Evolutionary conservation across 1,140 invertebrate species (phyloP).

Genomic region (Rhysida immarginata): DNA sequence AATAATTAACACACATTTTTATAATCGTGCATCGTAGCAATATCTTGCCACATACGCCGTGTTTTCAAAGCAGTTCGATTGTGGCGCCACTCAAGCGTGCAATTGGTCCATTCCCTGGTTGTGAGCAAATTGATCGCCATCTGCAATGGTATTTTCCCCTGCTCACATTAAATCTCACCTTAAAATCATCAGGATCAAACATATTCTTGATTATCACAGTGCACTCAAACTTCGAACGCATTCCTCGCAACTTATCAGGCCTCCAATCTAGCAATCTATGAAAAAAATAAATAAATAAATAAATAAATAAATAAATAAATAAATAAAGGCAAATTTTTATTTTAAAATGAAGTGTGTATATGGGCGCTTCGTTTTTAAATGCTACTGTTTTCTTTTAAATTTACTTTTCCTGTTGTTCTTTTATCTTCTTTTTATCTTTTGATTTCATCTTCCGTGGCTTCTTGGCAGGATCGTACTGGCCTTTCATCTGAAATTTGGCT

Average conservation of each 20-base stretch:
- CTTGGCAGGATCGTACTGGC: slow-evolving; percentile 78
- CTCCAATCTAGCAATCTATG: slow-evolving; percentile 84
- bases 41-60: too few relatives aligned
- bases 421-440: slow-evolving; percentile 76
- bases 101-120: too few relatives aligned
- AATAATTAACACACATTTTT: too few relatives aligned
- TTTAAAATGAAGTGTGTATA: too few relatives aligned
- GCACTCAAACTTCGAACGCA: slow-evolving; percentile 70
- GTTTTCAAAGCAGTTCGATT: too few relatives aligned
- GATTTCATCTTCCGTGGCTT: slow-evolving; percentile 85
- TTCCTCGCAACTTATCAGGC: slow-evolving; percentile 72
- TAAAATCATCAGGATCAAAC: slow-evolving; percentile 79
- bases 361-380: neutral
- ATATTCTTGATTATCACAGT: slow-evolving; percentile 89
- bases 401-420: slow-evolving; percentile 85
- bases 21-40: too few relatives aligned
- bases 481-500: slow-evolving; percentile 91
- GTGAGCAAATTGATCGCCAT: too few relatives aligned
- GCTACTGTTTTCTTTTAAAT: neutral
- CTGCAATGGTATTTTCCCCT: neutral
- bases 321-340: too few relatives aligned
- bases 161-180: slow-evolving; percentile 31
- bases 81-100: too few relatives aligned
- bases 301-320: neutral
- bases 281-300: slow-evolving; percentile 12